Percentiles rank a stretch among this genome's conserved stretches.
Conservation (phyloP, 64 coral and sea anemone species). For the Dendronephthya gigantea region DNA sequence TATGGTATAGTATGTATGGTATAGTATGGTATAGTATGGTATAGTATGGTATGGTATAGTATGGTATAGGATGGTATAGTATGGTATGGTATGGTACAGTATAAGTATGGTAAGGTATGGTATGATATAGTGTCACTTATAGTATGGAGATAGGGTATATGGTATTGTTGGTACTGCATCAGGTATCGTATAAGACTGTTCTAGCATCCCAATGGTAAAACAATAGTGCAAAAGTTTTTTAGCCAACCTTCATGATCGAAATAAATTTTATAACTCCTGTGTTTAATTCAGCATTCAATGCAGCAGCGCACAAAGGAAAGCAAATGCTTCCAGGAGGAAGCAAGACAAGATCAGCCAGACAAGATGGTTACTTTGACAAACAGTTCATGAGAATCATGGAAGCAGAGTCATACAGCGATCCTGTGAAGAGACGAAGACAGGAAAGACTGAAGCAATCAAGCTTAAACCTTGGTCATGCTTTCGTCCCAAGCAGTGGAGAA, state of each 20-base stretch:
- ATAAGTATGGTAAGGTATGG: no score
- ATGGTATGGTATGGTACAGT: no score
- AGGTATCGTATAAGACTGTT: no score
- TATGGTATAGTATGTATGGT: no score
- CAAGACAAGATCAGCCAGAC: constrained; percentile 61
- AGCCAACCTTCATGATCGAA: neutral
- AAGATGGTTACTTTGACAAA: constrained; percentile 90
- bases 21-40: no score
- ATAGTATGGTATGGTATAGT: no score
- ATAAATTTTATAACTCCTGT: neutral
- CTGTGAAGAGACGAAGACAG: constrained; percentile 71
- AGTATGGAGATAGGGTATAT: no score
- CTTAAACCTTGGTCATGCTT: constrained; percentile 89
- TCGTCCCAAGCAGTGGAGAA: constrained; percentile 85
- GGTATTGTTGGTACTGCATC: no score
- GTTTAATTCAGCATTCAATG: constrained; percentile 62
- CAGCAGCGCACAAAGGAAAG: constrained; percentile 83
- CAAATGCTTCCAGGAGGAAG: constrained; percentile 92
- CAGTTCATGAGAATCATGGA: constrained; percentile 88
- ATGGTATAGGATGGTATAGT: no score
- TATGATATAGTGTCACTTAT: no score
- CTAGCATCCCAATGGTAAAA: no score
- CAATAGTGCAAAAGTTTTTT: no score
- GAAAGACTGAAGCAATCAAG: constrained; percentile 58
- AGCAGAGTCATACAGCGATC: constrained; percentile 66